Conservation (phyloP, 2,888 invertebrate genomes). For the Pterobdella sp. region DNA sequence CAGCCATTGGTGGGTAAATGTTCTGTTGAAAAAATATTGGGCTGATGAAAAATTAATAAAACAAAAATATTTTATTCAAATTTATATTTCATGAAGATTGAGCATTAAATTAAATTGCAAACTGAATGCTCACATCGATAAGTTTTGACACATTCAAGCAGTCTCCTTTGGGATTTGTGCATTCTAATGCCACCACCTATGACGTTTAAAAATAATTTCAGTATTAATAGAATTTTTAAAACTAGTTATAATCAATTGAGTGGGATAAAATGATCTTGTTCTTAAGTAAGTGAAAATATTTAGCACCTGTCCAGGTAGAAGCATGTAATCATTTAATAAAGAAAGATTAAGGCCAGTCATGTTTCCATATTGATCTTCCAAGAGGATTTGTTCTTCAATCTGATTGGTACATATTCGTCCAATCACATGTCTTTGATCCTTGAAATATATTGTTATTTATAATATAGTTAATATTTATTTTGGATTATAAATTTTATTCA, state of each 20-base stretch:
- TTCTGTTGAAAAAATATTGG: background rate
- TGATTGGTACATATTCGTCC: constrained; percentile 72
- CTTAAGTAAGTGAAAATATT: background rate
- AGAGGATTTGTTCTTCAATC: constrained; percentile 64
- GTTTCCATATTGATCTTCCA: constrained; percentile 52
- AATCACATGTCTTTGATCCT: constrained; percentile 55
- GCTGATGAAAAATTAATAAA: background rate
- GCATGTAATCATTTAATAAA: constrained; percentile 58
- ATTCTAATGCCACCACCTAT: constrained; percentile 63
- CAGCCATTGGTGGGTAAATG: constrained; percentile 5
- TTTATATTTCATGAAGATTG: no score
- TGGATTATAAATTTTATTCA: background rate
- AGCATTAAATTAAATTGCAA: background rate
- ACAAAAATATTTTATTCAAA: no score
- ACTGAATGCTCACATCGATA: constrained; percentile 49
- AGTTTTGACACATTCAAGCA: constrained; percentile 63
- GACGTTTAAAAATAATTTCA: constrained; percentile 1
- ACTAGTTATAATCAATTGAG: background rate
- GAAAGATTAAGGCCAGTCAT: constrained; percentile 54
- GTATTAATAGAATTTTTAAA: background rate
- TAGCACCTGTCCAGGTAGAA: constrained; percentile 68
- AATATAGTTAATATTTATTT: background rate
- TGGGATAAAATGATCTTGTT: background rate
- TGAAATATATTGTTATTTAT: background rate
- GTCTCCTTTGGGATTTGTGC: constrained; percentile 65